Percentiles rank a stretch among this genome's conserved stretches.
phyloP scores from a whole-genome alignment of 2,888 invertebrate species.

The Clanis bilineata region DNA sequence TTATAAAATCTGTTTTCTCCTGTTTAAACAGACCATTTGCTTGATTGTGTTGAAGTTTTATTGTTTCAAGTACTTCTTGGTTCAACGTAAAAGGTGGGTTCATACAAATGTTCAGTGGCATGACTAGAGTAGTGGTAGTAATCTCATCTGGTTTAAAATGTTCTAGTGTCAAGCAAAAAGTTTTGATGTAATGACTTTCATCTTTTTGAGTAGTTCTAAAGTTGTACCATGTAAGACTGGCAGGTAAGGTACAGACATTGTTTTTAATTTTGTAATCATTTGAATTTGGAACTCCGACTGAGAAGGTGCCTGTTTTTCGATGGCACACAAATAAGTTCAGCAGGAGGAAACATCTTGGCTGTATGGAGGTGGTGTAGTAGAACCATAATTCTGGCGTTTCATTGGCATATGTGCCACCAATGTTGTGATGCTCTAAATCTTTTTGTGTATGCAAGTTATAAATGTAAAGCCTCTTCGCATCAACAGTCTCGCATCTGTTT shows the following conservation, averaged over 20 bases:
- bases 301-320: conserved; percentile 47
- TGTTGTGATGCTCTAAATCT: conserved; percentile 48
- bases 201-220: conserved; percentile 46
- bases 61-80: conserved; percentile 41
- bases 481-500: conserved; percentile 46
- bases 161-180: conserved; percentile 42
- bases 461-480: conserved; percentile 51
- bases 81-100: conserved; percentile 45
- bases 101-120: conserved; percentile 52
- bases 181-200: conserved; percentile 54
- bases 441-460: conserved; percentile 48
- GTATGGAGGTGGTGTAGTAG: conserved; percentile 50
- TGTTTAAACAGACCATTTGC: conserved; percentile 30
- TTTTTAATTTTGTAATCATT: conserved; percentile 32
- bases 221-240: conserved; percentile 36
- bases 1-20: conserved; percentile 53
- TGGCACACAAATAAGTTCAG: conserved; percentile 64
- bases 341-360: conserved; percentile 50
- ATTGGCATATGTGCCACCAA: conserved; percentile 61
- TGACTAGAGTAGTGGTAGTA: conserved; percentile 39
- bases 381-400: conserved; percentile 64
- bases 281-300: conserved; percentile 48
- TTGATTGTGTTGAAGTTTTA: conserved; percentile 53
- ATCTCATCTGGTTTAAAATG: conserved; percentile 35
- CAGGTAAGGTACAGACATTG: conserved; percentile 30